phyloP scores from a whole-genome alignment of 2,113 vertebrate species.

The Nesoenas mayeri region DNA sequence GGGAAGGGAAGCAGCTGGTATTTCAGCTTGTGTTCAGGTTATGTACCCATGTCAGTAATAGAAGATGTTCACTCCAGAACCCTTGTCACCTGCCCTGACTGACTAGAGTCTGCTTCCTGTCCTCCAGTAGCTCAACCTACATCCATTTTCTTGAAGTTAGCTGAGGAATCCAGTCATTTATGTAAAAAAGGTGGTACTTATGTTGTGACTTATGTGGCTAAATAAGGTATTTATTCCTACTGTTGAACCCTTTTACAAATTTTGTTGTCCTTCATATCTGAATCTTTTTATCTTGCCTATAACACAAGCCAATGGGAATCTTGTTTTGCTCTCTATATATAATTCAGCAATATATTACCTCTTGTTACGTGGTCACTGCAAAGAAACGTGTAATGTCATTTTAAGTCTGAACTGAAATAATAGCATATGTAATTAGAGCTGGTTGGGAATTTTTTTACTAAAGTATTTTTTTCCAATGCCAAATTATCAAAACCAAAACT shows the following conservation, averaged over 20 bases:
- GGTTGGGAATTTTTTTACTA: conserved; percentile 42
- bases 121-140: conserved; percentile 49
- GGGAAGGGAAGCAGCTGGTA: not conserved
- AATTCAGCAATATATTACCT: not conserved
- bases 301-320: not conserved
- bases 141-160: conserved; percentile 17
- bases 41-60: not conserved
- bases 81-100: conserved; percentile 42
- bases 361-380: not conserved
- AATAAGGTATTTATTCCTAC: conserved; percentile 49
- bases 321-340: conserved; percentile 9
- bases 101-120: conserved; percentile 42
- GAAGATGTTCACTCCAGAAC: conserved; percentile 36
- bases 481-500: not conserved
- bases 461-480: not conserved
- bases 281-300: not conserved
- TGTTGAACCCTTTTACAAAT: not conserved
- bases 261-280: not conserved
- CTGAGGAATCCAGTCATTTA: conserved; percentile 13
- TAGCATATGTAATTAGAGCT: conserved; percentile 38
- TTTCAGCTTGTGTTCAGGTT: conserved; percentile 9
- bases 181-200: conserved; percentile 51
- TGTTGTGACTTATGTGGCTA: conserved; percentile 34
- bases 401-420: conserved; percentile 10
- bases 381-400: conserved; percentile 12